These are phyloP conservation scores for Drosophila subsilvestris DNA, from an alignment of 2,888 invertebrate species.

Conservation along the genomic window DNA sequence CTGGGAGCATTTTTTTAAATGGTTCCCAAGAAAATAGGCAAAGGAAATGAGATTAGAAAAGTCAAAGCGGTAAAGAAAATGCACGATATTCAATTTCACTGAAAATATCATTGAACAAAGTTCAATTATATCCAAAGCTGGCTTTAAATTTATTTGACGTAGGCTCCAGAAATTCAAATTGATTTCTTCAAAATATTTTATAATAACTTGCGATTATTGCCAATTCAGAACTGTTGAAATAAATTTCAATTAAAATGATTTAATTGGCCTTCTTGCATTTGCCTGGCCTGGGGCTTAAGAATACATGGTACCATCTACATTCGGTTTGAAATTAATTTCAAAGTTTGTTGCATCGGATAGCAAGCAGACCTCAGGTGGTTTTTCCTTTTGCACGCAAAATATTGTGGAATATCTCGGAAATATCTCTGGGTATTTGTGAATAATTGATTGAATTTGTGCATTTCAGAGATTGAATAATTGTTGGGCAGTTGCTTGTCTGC, in stretches of 20 bases:
- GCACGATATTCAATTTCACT: no score
- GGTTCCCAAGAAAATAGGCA: neutral
- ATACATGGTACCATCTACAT: neutral
- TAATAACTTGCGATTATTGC: neutral
- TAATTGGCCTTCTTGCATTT: no score
- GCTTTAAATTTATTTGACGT: no score
- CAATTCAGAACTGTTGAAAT: neutral
- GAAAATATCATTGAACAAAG: no score
- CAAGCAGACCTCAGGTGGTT: conserved; percentile 18
- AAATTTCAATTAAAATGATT: no score
- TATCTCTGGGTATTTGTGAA: neutral
- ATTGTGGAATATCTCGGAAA: neutral
- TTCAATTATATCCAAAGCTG: neutral
- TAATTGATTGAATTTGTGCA: neutral
- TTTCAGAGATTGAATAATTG: conserved; percentile 35
- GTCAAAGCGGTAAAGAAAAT: no score
- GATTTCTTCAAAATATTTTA: neutral
- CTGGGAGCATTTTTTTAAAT: conserved; percentile 9
- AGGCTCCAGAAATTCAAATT: no score
- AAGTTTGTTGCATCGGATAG: conserved; percentile 10
- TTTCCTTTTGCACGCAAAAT: conserved; percentile 37
- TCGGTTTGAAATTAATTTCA: neutral
- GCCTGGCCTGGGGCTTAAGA: neutral
- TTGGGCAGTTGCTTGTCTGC: conserved; percentile 14
- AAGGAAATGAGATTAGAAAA: neutral